Conservation (phyloP, 2,888 invertebrate species). For the Blastobasis lacticolella region DNA sequence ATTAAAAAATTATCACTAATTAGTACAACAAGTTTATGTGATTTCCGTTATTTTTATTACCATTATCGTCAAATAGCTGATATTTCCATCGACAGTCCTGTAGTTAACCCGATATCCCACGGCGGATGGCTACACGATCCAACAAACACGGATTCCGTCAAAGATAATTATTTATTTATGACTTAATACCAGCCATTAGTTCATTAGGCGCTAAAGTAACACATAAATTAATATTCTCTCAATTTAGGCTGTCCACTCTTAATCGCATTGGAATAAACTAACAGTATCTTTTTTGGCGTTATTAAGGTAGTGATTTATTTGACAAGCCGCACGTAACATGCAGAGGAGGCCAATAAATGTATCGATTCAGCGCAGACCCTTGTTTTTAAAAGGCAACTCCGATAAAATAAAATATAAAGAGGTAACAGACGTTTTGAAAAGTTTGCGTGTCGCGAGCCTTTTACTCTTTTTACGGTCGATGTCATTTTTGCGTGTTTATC, state of each 20-base stretch:
- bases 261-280: conserved; percentile 55
- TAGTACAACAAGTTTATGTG: too few species aligned
- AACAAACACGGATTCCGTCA: too few species aligned
- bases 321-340: conserved; percentile 41
- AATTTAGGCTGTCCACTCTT: conserved; percentile 30
- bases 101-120: too few species aligned
- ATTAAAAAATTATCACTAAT: too few species aligned
- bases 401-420: conserved; percentile 44
- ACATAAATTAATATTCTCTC: conserved; percentile 7
- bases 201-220: conserved; percentile 9
- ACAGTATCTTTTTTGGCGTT: conserved; percentile 54
- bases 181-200: conserved; percentile 5
- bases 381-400: conserved; percentile 45
- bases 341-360: conserved; percentile 58
- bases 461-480: conserved; percentile 10
- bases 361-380: conserved; percentile 48
- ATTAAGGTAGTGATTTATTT: conserved; percentile 63
- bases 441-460: conserved; percentile 18
- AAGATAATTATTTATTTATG: not conserved
- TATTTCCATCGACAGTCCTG: too few species aligned
- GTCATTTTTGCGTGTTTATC: conserved; percentile 9
- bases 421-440: conserved; percentile 36
- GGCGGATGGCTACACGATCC: too few species aligned
- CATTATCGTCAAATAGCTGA: too few species aligned
- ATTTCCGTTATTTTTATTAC: too few species aligned